Conservation (phyloP, 1,140 invertebrate species). For the Aphaenogaster floridana region DNA sequence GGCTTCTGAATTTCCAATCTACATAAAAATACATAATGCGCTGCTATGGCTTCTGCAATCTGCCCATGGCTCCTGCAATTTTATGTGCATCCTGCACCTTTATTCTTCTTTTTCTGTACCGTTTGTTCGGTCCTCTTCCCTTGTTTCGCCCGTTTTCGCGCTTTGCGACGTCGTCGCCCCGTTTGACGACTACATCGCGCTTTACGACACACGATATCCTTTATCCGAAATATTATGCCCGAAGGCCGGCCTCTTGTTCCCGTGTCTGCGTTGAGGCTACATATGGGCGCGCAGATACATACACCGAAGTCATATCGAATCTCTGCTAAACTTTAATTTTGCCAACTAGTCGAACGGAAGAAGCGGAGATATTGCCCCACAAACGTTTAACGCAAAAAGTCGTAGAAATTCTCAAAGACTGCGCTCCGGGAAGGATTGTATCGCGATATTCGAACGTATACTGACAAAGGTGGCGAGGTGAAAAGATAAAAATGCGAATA, state of each 20-base stretch:
- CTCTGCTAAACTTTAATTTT: conserved; percentile 70
- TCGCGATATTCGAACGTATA: neutral
- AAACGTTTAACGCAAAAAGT: conserved; percentile 36
- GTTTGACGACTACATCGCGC: conserved; percentile 72
- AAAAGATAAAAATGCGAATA: conserved; percentile 4
- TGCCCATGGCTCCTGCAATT: too few relatives aligned
- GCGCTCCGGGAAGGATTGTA: conserved; percentile 23
- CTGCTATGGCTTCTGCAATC: too few relatives aligned
- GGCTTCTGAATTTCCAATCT: too few relatives aligned
- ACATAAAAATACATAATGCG: too few relatives aligned
- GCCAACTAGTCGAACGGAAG: conserved; percentile 45
- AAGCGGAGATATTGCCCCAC: conserved; percentile 34
- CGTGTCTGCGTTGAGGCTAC: neutral
- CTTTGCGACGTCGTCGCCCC: conserved; percentile 36
- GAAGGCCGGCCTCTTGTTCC: conserved; percentile 42
- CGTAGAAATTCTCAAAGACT: conserved; percentile 42
- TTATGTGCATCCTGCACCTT: neutral
- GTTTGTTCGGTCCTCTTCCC: neutral
- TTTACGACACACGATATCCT: conserved; percentile 84
- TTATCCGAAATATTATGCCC: conserved; percentile 81
- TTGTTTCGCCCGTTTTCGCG: conserved; percentile 56
- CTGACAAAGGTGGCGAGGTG: neutral
- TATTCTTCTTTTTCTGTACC: conserved; percentile 23
- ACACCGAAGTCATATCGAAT: conserved; percentile 68
- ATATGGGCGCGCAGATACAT: neutral